Conservation (phyloP, 2,113 vertebrate genomes). For the Erinaceus europaeus region DNA sequence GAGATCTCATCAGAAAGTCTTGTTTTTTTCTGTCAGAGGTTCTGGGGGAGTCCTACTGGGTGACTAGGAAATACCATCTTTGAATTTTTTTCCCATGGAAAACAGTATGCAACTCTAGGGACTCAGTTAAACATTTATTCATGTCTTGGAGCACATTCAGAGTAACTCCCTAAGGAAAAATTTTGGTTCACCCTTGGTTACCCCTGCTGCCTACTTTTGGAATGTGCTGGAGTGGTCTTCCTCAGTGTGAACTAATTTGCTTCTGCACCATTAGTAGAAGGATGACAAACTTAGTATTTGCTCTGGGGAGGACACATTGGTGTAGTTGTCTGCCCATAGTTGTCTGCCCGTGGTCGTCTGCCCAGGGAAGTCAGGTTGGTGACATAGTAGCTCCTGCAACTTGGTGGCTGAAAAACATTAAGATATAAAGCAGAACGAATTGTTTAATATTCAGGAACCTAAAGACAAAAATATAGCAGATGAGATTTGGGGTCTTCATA, state of each 20-base stretch:
- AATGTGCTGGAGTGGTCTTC: constrained; percentile 34
- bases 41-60: neutral
- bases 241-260: neutral
- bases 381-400: too few relatives aligned
- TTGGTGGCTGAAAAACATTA: too few relatives aligned
- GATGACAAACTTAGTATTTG: neutral
- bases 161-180: constrained; percentile 55
- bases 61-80: constrained; percentile 42
- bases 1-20: neutral
- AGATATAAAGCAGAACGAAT: too few relatives aligned
- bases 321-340: too few relatives aligned
- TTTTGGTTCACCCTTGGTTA: constrained; percentile 47
- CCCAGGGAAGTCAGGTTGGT: too few relatives aligned
- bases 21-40: neutral
- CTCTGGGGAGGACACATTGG: too few relatives aligned
- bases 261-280: neutral
- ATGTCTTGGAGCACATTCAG: constrained; percentile 50
- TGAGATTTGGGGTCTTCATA: too few relatives aligned
- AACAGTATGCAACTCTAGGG: constrained; percentile 37
- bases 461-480: too few relatives aligned
- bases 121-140: constrained; percentile 59
- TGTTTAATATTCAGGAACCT: too few relatives aligned
- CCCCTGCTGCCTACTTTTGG: constrained; percentile 13
- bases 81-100: constrained; percentile 46
- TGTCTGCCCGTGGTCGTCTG: too few relatives aligned